A percentile compares a stretch with the other conserved stretches of the same genome.
Evolutionary conservation across 1,140 invertebrate genomes (phyloP).

Genomic region (Wiebesia pumilae): DNA sequence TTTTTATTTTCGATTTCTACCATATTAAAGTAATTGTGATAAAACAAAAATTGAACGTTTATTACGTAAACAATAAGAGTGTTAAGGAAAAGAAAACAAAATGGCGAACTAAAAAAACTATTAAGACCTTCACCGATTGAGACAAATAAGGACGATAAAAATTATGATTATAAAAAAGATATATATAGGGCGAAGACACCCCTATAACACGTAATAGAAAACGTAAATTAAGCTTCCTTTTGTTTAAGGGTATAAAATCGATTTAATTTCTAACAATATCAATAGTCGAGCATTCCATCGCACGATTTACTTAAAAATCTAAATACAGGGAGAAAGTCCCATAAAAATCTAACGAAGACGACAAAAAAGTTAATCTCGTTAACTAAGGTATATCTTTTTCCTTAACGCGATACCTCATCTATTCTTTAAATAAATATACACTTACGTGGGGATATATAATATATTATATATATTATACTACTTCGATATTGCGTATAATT

Average conservation of each 20-base stretch:
- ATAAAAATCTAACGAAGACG: slow-evolving; percentile 38
- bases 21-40: neutral
- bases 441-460: slow-evolving; percentile 63
- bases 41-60: slow-evolving; percentile 29
- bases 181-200: slow-evolving; percentile 26
- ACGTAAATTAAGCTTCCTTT: neutral
- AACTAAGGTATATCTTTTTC: slow-evolving; percentile 15
- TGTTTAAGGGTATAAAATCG: slow-evolving; percentile 35
- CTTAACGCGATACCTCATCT: neutral
- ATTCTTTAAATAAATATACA: slow-evolving; percentile 35
- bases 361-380: slow-evolving; percentile 30
- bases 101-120: slow-evolving; percentile 56
- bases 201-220: neutral
- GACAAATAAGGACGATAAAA: slow-evolving; percentile 70
- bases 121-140: slow-evolving; percentile 71
- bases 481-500: slow-evolving; percentile 55
- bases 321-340: slow-evolving; percentile 35
- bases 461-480: slow-evolving; percentile 44
- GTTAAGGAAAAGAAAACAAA: slow-evolving; percentile 60
- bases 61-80: slow-evolving; percentile 28
- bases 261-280: slow-evolving; percentile 42
- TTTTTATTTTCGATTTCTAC: slow-evolving; percentile 22
- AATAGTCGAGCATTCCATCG: slow-evolving; percentile 7
- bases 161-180: slow-evolving; percentile 51
- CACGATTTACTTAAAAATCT: neutral